phyloP scores from a whole-genome alignment of 1,140 invertebrate genomes.

The Nephotettix cincticeps region DNA sequence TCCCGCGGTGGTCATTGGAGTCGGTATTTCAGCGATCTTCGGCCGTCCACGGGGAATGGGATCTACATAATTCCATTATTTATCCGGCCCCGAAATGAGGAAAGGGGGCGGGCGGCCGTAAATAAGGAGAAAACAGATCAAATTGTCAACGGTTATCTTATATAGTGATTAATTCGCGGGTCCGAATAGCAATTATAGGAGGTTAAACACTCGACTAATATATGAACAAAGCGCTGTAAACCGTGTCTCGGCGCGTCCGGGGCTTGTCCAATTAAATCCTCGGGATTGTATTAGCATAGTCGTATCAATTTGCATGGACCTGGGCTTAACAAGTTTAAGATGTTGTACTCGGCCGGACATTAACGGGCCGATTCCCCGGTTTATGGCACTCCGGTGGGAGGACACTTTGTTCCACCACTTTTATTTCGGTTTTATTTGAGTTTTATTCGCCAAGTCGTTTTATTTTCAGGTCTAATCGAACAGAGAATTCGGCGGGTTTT shows the following conservation, averaged over 20 bases:
- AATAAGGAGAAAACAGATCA: slow-evolving; percentile 12
- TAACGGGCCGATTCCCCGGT: not conserved
- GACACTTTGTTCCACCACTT: not conserved
- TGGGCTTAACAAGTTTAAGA: slow-evolving; percentile 18
- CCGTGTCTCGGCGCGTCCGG: not conserved
- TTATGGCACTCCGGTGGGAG: not conserved
- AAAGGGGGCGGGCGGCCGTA: not conserved
- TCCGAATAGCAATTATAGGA: not conserved
- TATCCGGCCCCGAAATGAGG: not conserved
- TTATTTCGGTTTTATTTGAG: no score
- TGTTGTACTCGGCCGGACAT: slow-evolving; percentile 4
- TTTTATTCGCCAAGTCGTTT: no score
- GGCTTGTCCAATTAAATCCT: slow-evolving; percentile 11
- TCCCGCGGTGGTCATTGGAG: not conserved
- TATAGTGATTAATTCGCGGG: slow-evolving; percentile 7
- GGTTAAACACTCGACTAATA: slow-evolving; percentile 8
- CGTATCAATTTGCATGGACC: slow-evolving; percentile 18
- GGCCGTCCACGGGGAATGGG: not conserved
- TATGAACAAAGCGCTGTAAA: slow-evolving; percentile 14
- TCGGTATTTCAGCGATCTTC: not conserved
- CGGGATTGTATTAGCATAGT: slow-evolving; percentile 5
- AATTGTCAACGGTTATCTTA: slow-evolving; percentile 4
- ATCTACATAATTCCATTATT: slow-evolving; percentile 11
- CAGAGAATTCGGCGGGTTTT: no score
- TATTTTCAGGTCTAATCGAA: no score